Evolutionary conservation across 2,113 vertebrate species (phyloP), one percentile per base, ranked within the genome.

Genomic region (Mirza zaza): DNA sequence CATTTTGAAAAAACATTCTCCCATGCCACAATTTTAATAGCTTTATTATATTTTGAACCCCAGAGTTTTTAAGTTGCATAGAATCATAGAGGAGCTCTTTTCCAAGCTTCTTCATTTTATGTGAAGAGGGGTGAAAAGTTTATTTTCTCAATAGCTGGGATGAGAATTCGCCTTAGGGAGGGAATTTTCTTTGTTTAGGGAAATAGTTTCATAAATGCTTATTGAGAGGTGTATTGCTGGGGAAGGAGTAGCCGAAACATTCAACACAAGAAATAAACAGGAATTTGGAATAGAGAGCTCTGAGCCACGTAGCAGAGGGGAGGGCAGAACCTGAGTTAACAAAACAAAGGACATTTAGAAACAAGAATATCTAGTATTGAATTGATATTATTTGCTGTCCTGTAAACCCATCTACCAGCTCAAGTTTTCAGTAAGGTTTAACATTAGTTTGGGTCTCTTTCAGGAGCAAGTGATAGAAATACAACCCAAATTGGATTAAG

Each of bases 1-100:
- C 63, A 55, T 96, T 95, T 93, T 91, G 86, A 76, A 94, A 96
- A 93, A 93, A 71, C 68, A 59, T 39, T 59, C 63, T 95, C 86
- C 68, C 67, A 65, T 70, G 68, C 83, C 50, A 59, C 70, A 20
- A 25, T 95, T 93, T 96, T 75, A 91, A 94, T 89, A 85, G 68
- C 57, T 94, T 94, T 91, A 63, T 86, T 93, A 17, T 84, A 83
- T 89, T 89, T 89, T 59, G 77, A 86, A 89, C 57, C 23, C 34
- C 48, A 70, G 10, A 42, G 32, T 34, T 96, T 95, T 84, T 52
- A 87, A 70, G 84, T 80, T 82, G 42, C 29, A 39, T 68, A 48
- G 77, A 73, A 29, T 48, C 36, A 12, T 1, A 36, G 20, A 18
- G 67, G 55, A 65, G 63, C 77, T 83, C 70, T 59, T n/a, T 75